Percentiles rank a stretch among this genome's conserved stretches.
These are phyloP conservation scores for Urocitellus parryii DNA, from an alignment of 2,113 vertebrate genomes.

Conservation along the genomic window DNA sequence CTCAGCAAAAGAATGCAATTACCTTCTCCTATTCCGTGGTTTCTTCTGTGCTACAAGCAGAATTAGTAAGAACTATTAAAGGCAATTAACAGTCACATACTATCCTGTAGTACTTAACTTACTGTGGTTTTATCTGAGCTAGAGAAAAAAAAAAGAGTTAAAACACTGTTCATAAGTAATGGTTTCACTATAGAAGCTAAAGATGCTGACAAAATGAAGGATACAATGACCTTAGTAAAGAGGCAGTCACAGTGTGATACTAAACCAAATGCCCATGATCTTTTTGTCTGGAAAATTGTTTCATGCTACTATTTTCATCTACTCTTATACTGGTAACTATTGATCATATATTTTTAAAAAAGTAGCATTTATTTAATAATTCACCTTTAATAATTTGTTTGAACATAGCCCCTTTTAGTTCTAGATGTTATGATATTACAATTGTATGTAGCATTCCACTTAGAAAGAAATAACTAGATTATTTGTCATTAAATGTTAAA, in stretches of 20 bases:
- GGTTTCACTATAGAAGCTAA: neutral
- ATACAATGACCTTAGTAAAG: neutral
- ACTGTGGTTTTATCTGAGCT: neutral
- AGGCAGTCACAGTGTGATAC: neutral
- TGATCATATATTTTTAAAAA: neutral
- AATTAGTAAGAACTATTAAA: neutral
- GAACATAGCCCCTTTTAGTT: neutral
- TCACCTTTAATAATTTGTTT: constrained; percentile 28
- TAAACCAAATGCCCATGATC: neutral
- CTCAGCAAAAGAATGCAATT: neutral
- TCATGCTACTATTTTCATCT: neutral
- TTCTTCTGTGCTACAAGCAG: neutral
- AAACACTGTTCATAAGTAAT: neutral
- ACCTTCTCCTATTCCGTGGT: neutral
- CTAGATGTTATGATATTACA: neutral
- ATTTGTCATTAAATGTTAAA: neutral
- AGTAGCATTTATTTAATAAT: neutral
- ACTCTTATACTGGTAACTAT: neutral
- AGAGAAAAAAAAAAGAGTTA: neutral
- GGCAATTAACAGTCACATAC: neutral
- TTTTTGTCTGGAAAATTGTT: neutral
- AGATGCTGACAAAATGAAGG: neutral
- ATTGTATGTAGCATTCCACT: neutral
- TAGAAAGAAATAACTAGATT: neutral
- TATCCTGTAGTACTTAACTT: neutral